These are phyloP conservation scores for Alexandromys fortis DNA, from an alignment of 2,113 vertebrate species.

Conservation along the genomic window DNA sequence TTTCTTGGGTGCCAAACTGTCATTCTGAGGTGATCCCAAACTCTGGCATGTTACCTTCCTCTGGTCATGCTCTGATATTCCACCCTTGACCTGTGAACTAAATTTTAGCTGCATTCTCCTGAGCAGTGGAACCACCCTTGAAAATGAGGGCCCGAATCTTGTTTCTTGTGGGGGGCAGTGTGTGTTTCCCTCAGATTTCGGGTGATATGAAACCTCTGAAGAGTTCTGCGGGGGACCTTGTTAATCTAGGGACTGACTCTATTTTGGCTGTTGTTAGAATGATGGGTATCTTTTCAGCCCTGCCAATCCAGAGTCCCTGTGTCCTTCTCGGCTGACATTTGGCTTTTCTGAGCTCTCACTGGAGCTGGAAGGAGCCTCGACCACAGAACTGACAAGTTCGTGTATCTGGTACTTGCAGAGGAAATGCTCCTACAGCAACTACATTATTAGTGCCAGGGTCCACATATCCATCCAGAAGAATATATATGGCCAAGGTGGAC, in stretches of 20 bases:
- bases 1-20: slow-evolving; percentile 60
- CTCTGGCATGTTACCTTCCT: slow-evolving; percentile 49
- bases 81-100: background rate
- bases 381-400: background rate
- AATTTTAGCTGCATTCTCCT: background rate
- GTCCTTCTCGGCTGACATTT: background rate
- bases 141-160: background rate
- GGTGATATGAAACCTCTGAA: background rate
- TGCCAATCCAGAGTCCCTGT: background rate
- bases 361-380: background rate
- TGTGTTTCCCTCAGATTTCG: background rate
- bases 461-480: background rate
- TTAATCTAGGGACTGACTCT: background rate
- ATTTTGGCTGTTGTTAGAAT: background rate
- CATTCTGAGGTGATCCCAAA: slow-evolving; percentile 21
- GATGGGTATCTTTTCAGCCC: background rate
- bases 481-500: background rate
- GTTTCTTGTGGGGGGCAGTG: background rate
- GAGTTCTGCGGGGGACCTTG: background rate
- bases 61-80: background rate
- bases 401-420: no score
- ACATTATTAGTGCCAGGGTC: no score
- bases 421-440: background rate
- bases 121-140: background rate
- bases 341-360: background rate